Conservation (phyloP, 2,113 vertebrate genomes). For the Alethe castanea region DNA sequence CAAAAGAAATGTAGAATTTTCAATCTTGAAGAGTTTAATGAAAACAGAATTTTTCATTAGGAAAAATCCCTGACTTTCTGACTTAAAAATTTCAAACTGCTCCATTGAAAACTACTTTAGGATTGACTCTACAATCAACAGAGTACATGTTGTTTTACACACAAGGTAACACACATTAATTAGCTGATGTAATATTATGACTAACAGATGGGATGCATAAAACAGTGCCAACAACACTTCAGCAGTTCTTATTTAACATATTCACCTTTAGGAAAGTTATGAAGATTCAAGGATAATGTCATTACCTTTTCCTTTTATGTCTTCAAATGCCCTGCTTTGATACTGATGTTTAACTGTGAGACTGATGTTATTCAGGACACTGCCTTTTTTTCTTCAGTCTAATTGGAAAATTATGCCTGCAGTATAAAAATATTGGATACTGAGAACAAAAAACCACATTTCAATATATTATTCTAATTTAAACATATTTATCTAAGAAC, state of each 20-base stretch:
- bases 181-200: constrained; percentile 26
- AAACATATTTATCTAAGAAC: background rate
- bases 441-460: background rate
- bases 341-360: background rate
- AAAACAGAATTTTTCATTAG: background rate
- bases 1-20: background rate
- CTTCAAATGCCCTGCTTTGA: background rate
- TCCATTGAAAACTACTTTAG: background rate
- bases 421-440: background rate
- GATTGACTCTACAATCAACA: background rate
- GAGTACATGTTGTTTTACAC: constrained; percentile 32
- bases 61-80: background rate
- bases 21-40: background rate
- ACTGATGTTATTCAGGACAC: background rate
- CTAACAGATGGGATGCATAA: constrained; percentile 53
- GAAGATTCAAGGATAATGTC: constrained; percentile 54
- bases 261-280: constrained; percentile 52
- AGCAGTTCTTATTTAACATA: constrained; percentile 49
- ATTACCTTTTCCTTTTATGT: constrained; percentile 11
- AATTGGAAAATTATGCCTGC: background rate
- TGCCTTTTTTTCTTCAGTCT: background rate
- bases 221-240: constrained; percentile 44
- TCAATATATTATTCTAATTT: background rate
- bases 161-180: constrained; percentile 38
- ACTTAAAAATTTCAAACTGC: background rate